Percentiles rank a stretch among this genome's conserved stretches.
Conservation (phyloP, 2,113 vertebrate genomes). For the Ancistrus triradiatus region DNA sequence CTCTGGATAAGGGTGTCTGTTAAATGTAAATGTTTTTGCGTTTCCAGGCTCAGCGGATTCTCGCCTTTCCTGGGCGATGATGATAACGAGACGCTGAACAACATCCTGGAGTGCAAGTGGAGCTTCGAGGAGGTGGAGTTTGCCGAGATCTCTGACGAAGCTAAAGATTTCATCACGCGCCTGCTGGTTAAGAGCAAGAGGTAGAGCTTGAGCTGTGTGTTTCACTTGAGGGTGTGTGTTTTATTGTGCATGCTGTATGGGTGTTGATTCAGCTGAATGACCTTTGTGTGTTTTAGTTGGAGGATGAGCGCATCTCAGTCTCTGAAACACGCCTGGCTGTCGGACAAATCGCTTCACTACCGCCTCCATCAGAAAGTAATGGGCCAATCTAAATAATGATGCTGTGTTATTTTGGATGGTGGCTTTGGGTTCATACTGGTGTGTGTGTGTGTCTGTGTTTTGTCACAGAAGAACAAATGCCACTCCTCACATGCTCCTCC, state of each 20-base stretch:
- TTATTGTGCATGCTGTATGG: background rate
- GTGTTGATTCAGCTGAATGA: background rate
- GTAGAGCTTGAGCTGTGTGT: slow-evolving; percentile 57
- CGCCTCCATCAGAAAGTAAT: slow-evolving; percentile 78
- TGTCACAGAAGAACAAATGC: slow-evolving; percentile 67
- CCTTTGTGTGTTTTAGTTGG: slow-evolving; percentile 71
- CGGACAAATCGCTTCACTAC: slow-evolving; percentile 79
- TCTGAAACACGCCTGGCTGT: slow-evolving; percentile 89
- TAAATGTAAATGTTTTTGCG: no score
- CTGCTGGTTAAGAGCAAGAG: slow-evolving; percentile 94
- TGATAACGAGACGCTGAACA: slow-evolving; percentile 92
- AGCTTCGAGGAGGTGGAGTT: slow-evolving; percentile 92
- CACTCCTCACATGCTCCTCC: slow-evolving; percentile 58
- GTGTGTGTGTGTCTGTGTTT: no score
- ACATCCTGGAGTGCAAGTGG: slow-evolving; percentile 90
- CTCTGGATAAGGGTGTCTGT: no score
- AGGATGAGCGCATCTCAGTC: slow-evolving; percentile 91
- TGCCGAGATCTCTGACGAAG: slow-evolving; percentile 80
- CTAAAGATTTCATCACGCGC: slow-evolving; percentile 90
- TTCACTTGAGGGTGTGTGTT: no score
- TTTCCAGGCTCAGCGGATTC: slow-evolving; percentile 83
- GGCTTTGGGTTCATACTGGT: no score
- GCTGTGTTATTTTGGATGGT: no score
- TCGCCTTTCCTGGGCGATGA: slow-evolving; percentile 94
- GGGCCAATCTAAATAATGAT: no score